Conservation (phyloP, 1,140 invertebrate species). For the Rhopalosiphum padi region DNA sequence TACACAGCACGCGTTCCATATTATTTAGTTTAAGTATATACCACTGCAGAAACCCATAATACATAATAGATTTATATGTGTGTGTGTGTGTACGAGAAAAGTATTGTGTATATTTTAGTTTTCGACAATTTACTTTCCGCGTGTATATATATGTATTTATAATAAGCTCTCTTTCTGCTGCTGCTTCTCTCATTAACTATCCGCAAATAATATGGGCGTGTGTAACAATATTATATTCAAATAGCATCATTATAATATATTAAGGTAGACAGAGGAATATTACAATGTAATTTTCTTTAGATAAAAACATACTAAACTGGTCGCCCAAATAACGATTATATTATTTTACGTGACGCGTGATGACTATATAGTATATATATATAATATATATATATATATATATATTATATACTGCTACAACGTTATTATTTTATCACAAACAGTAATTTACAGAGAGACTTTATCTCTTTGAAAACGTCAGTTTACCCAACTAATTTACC, state of each 20-base stretch:
- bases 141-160: background rate
- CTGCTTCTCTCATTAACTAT: background rate
- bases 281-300: too few relatives aligned
- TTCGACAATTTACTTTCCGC: background rate
- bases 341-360: background rate
- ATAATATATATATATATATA: too few relatives aligned
- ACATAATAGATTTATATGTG: background rate
- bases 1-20: background rate
- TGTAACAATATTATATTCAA: background rate
- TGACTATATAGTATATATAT: too few relatives aligned
- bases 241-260: background rate
- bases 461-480: too few relatives aligned
- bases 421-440: too few relatives aligned
- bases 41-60: background rate
- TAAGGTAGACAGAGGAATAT: background rate
- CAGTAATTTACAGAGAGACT: too few relatives aligned
- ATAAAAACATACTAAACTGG: background rate
- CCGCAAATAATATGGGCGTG: background rate
- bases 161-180: background rate
- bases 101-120: background rate
- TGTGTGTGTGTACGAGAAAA: background rate
- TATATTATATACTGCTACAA: too few relatives aligned
- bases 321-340: background rate
- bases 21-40: background rate
- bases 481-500: background rate